A percentile compares a stretch with the other conserved stretches of the same genome.
Evolutionary conservation across 2,888 invertebrate species (phyloP).

Genomic region (Chymomyza amoena): DNA sequence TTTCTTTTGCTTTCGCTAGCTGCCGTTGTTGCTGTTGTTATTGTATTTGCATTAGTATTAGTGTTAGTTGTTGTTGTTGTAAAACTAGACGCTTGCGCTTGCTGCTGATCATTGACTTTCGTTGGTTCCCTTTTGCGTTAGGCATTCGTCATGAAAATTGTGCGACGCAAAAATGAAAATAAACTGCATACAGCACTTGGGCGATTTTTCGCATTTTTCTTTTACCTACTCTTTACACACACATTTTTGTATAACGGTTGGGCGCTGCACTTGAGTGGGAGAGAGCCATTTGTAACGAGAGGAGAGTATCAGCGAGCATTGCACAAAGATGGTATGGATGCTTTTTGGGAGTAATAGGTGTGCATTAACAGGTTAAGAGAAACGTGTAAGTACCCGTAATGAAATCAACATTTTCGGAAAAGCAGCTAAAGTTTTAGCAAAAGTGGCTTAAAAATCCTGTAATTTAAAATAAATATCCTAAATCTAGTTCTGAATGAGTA

Average conservation of each 20-base stretch:
- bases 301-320: too few relatives aligned
- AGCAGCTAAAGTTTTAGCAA: too few relatives aligned
- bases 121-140: constrained; percentile 58
- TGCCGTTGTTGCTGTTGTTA: constrained; percentile 28
- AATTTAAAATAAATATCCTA: too few relatives aligned
- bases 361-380: too few relatives aligned
- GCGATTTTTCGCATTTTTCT: constrained; percentile 17
- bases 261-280: neutral
- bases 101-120: constrained; percentile 76
- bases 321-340: too few relatives aligned
- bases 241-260: neutral
- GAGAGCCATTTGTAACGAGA: too few relatives aligned
- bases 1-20: constrained; percentile 62
- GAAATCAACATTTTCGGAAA: too few relatives aligned
- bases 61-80: neutral
- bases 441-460: too few relatives aligned
- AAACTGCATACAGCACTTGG: constrained; percentile 30
- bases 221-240: neutral
- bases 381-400: too few relatives aligned
- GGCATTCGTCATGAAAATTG: constrained; percentile 67
- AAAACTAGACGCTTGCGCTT: constrained; percentile 38
- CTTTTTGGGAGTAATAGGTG: too few relatives aligned
- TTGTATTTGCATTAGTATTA: neutral
- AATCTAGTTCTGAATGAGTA: too few relatives aligned
- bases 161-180: constrained; percentile 53